Percentiles rank a stretch among this genome's conserved stretches.
Conservation (phyloP, 2,113 vertebrate species). For the Sebastes schlegelii region DNA sequence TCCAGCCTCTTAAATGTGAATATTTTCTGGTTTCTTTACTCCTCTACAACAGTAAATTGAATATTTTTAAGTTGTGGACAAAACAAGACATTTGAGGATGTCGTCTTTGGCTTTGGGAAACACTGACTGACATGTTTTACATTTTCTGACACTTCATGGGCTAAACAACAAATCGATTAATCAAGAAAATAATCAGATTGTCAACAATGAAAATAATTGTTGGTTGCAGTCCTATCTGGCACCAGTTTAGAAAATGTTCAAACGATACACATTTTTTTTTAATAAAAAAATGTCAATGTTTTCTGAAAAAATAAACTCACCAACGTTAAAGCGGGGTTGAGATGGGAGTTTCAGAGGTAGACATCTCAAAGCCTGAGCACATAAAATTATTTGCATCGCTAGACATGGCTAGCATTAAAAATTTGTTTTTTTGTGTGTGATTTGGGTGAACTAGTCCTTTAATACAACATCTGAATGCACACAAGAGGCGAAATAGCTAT, state of each 20-base stretch:
- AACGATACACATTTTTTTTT: not conserved
- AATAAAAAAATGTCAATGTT: not conserved
- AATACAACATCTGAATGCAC: not conserved
- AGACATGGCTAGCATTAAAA: not conserved
- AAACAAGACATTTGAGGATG: too few species aligned
- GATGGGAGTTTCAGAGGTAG: not conserved
- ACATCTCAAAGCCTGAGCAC: not conserved
- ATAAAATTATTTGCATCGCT: not conserved
- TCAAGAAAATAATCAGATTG: too few species aligned
- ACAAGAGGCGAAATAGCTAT: constrained; percentile 23
- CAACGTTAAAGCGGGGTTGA: not conserved
- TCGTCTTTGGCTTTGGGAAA: too few species aligned
- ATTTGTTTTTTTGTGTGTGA: not conserved
- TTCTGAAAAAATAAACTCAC: not conserved
- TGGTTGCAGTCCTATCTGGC: not conserved
- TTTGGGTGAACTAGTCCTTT: constrained; percentile 30
- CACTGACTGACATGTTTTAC: too few species aligned
- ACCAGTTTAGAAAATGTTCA: not conserved
- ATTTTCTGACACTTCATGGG: too few species aligned
- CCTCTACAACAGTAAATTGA: too few species aligned
- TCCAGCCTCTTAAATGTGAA: too few species aligned
- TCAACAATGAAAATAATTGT: too few species aligned
- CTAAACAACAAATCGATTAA: too few species aligned
- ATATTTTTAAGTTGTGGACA: too few species aligned
- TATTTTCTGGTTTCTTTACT: too few species aligned